Base-by-base conservation (phyloP, 1,140 invertebrate genomes). In the Drosophila lowei region DNA sequence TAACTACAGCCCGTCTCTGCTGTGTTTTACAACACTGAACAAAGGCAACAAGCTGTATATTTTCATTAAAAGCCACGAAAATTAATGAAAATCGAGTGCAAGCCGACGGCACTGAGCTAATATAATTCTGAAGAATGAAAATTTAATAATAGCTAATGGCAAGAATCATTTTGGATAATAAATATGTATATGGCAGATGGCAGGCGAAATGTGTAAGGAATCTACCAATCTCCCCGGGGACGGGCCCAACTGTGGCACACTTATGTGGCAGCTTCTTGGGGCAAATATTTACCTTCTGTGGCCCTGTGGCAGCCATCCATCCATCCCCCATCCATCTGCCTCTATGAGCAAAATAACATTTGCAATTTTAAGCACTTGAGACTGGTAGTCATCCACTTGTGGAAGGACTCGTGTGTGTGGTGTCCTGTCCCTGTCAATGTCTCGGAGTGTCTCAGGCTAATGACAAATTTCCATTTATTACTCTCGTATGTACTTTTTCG, bases 91-190 rank as follows among this genome's bases (percentile, higher is more conserved):
- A 25, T 64, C 47, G 41, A 21, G 15, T 4, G 43, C 28, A 50
- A 16, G 49, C 56, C 56, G 9, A 0, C 3, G 16, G 23, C 3
- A 18, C 18, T 1, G 44, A 74, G 53, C 41, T 60, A 72, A 77
- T 75, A 77, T 63, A 80, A 77, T 77, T 66, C 79, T 52, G 34
- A 70, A 81, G 63, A 54, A 89, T 89, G 77, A 64, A 80, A 85
- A 81, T 89, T 89, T 89, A 89, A 89, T 89, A 89, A 76, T 54
- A 77, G 64, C 75, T 85, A 89, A 90, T 89, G 75, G 85, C 77
- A 75, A 81, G 74, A 89, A 89, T 89, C 85, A 78, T 86, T 89
- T 89, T 81, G 48, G 79, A 77, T 80, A 78, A 86, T 86, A 86
- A 85, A 85, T n/a, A n/a, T n/a, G n/a, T n/a, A n/a, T n/a, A n/a